Percentiles rank a stretch among this genome's conserved stretches.
Conservation (phyloP, 2,113 vertebrate genomes). For the Periophthalmodon schlosseri region DNA sequence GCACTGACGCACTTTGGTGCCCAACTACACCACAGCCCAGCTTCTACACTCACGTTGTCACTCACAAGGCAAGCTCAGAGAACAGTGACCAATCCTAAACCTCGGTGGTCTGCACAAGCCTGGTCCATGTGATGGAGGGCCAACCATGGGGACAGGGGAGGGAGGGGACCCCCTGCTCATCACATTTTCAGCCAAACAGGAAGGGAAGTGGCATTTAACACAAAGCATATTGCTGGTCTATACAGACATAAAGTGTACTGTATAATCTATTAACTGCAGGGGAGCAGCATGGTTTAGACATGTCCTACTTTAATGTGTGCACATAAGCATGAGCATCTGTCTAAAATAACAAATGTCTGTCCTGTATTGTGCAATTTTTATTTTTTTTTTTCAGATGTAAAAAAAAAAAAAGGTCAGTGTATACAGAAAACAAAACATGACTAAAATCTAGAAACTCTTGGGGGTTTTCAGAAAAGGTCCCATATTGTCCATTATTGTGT, state of each 20-base stretch:
- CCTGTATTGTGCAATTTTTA: too few relatives aligned
- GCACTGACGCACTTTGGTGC: constrained; percentile 10
- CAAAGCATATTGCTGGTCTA: constrained; percentile 21
- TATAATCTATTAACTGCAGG: not conserved
- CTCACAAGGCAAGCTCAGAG: constrained; percentile 41
- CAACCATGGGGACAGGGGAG: constrained; percentile 29
- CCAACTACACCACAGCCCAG: constrained; percentile 27
- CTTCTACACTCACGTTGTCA: constrained; percentile 66
- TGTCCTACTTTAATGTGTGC: constrained; percentile 15
- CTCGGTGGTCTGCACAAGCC: constrained; percentile 49
- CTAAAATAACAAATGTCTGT: not conserved
- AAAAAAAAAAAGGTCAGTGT: too few relatives aligned
- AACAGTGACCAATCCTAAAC: constrained; percentile 54
- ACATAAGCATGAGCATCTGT: constrained; percentile 55
- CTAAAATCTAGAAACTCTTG: too few relatives aligned
- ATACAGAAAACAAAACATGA: too few relatives aligned
- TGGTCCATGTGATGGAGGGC: constrained; percentile 63
- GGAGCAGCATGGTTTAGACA: constrained; percentile 14
- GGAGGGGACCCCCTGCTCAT: constrained; percentile 33
- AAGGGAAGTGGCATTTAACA: constrained; percentile 25
- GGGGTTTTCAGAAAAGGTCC: too few relatives aligned
- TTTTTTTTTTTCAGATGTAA: too few relatives aligned
- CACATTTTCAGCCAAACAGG: constrained; percentile 8
- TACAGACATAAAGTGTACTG: constrained; percentile 6
- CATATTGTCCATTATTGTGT: too few relatives aligned